Evolutionary conservation across 2,888 invertebrate species (phyloP), one percentile per base, ranked within the genome.

Genomic region (Orchesella flavescens): DNA sequence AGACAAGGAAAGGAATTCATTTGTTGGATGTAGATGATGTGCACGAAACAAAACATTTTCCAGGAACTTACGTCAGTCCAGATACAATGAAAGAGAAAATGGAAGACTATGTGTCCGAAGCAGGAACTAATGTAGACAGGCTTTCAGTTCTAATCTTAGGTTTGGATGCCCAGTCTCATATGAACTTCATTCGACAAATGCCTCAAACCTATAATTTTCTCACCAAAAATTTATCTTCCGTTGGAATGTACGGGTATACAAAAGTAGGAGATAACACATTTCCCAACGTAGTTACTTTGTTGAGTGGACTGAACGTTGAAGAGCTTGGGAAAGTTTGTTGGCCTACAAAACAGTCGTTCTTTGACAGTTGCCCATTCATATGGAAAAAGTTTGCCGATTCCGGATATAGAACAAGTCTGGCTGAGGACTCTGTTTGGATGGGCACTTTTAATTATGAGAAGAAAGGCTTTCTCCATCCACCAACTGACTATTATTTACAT

Each of bases 231-330:
- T 91, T 95, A 84, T 92, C 92, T 13, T 94, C 94, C 53, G 92
- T 95, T 73, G 96, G 96, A 89, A 92, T 98, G 89, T 90, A 94
- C 87, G 98, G 97, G 5, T 97, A 96, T 90, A 97, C 95, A 89
- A 98, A 97, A 92, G 95, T 98, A 4, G 98, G 94, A 73, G 84
- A 84, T 44, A 98, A 97, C 90, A 97, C 97, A 0, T 97, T 95
- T 90, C 96, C 97, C 0, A 98, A 98, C 90, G 90, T 98, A 82
- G 55, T 59, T n/a, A 59, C 97, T 0, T 92, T 95, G 85, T 90
- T 97, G 13, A 93, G 94, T 2, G 97, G 97, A 0, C 89, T 94
- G 65, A 93, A 92, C 63, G 93, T 93, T 49, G 91, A 91, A 0
- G 94, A 95, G 88, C 89, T 96, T 61, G 91, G 91, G 71, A 90